Conservation (phyloP, 2,797 vertebrate species). For the Gymnodraco acuticeps region DNA sequence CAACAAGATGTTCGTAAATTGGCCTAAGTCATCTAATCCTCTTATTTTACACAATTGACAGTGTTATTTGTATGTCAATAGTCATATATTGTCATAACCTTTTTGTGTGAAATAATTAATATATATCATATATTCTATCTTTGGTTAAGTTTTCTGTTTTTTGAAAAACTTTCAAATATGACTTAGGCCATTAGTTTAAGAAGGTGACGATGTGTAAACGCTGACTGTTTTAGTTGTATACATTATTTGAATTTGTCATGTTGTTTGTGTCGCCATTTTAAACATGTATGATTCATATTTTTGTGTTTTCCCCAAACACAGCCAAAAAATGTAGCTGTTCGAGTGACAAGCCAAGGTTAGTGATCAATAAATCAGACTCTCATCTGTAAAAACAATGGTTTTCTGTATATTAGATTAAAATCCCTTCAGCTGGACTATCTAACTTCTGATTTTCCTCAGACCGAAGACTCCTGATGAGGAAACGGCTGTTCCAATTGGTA, state of each 20-base stretch:
- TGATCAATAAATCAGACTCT: not conserved
- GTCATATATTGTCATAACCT: too few species aligned
- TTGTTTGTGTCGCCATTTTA: not conserved
- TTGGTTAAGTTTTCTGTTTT: too few species aligned
- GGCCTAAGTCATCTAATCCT: too few species aligned
- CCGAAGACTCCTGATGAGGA: conserved; percentile 82
- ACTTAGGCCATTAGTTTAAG: too few species aligned
- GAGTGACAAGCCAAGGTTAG: conserved; percentile 86
- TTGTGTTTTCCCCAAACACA: conserved; percentile 72
- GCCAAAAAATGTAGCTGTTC: conserved; percentile 89
- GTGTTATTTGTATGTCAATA: too few species aligned
- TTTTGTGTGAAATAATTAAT: too few species aligned
- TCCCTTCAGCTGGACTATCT: not conserved
- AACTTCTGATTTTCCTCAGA: conserved; percentile 57
- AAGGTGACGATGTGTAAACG: too few species aligned
- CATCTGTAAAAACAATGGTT: not conserved
- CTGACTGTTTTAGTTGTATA: too few species aligned
- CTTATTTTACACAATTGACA: too few species aligned
- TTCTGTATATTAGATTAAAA: not conserved
- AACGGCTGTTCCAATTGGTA: conserved; percentile 83
- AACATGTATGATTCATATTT: not conserved
- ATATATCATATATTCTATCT: too few species aligned
- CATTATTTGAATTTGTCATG: not conserved
- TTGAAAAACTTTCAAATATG: too few species aligned
- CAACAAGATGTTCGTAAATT: too few species aligned